These are phyloP conservation scores for Cyanoliseus patagonus DNA, from an alignment of 2,113 vertebrate species.

Conservation along the genomic window DNA sequence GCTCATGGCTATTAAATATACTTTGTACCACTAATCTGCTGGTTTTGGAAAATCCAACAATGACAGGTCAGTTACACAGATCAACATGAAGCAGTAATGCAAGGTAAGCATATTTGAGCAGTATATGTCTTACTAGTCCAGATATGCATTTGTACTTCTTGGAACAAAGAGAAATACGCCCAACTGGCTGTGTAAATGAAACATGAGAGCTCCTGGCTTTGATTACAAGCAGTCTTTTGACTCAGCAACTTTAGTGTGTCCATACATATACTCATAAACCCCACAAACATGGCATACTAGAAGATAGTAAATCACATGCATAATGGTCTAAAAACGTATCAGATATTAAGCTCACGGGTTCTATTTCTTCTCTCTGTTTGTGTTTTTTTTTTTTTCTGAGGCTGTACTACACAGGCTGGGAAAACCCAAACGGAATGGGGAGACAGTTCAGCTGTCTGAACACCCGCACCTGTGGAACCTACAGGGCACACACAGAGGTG, in stretches of 20 bases:
- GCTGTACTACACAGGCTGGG: not conserved
- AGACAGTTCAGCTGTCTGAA: not conserved
- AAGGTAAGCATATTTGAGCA: not conserved
- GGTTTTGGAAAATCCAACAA: not conserved
- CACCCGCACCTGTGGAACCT: not conserved
- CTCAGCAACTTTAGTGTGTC: not conserved
- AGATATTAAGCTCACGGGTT: not conserved
- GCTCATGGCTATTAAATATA: not conserved
- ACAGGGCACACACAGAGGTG: fast-evolving
- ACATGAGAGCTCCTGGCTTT: not conserved
- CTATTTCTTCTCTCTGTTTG: not conserved
- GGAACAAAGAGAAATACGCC: not conserved
- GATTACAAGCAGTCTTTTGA: not conserved
- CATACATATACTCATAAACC: not conserved
- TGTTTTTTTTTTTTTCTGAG: not conserved
- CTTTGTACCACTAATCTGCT: not conserved
- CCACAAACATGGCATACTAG: not conserved
- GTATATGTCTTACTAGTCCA: not conserved
- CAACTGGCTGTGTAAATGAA: not conserved
- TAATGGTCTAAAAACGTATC: not conserved
- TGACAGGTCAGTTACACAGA: not conserved
- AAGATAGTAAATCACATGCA: not conserved
- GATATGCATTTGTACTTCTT: not conserved
- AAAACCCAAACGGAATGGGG: not conserved
- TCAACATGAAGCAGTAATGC: not conserved